phyloP scores from a whole-genome alignment of 1,140 invertebrate species.

The Tyrophagus putrescentiae region DNA sequence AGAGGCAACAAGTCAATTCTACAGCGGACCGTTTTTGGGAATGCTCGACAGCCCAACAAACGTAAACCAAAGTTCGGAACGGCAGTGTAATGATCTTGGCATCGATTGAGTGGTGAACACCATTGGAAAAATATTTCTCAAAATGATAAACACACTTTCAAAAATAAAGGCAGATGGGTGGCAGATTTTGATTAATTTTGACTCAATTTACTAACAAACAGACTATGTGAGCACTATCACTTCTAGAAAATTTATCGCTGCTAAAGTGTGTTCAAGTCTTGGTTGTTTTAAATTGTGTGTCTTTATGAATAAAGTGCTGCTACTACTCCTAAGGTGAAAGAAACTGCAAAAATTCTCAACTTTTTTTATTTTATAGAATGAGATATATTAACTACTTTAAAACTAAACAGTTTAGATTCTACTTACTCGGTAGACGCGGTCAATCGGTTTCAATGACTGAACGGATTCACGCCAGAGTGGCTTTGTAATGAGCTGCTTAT shows the following conservation, averaged over 20 bases:
- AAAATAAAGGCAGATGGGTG: neutral
- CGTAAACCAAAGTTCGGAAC: too few species aligned
- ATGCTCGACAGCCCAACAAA: too few species aligned
- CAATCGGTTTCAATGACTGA: neutral
- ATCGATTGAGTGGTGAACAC: too few species aligned
- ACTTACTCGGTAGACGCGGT: neutral
- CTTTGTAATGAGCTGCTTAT: neutral
- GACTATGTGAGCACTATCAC: neutral
- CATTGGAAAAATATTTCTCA: neutral
- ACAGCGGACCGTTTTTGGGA: too few species aligned
- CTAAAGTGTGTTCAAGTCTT: neutral
- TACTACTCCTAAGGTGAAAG: too few species aligned
- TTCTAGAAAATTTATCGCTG: neutral
- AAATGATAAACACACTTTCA: neutral
- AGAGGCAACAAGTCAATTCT: too few species aligned
- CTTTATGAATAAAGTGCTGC: too few species aligned
- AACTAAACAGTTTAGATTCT: neutral
- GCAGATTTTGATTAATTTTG: neutral
- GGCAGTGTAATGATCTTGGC: too few species aligned
- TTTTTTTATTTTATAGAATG: too few species aligned
- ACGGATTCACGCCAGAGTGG: neutral
- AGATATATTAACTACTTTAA: too few species aligned
- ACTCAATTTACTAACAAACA: neutral
- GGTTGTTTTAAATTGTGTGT: too few species aligned
- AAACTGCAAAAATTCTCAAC: too few species aligned